phyloP scores from a whole-genome alignment of 2,797 vertebrate genomes.

The Mallotus villosus region DNA sequence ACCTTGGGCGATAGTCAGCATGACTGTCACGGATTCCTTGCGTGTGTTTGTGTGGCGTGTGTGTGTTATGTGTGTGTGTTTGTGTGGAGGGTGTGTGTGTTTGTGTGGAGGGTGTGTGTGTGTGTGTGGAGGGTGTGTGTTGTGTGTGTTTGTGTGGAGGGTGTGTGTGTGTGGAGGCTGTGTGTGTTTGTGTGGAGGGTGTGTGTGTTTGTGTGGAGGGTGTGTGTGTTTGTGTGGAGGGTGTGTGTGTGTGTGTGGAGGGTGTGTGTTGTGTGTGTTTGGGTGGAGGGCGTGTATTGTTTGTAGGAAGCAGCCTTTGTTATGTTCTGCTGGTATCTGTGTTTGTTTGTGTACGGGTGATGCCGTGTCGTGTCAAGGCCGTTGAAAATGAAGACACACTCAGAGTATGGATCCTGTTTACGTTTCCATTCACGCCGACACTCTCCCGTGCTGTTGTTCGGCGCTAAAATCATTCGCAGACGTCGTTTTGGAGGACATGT shows the following conservation, averaged over 20 bases:
- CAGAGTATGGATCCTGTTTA: slow-evolving; percentile 10
- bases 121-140: not conserved
- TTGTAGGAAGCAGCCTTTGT: slow-evolving; percentile 4
- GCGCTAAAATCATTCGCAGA: slow-evolving; percentile 28
- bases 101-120: not conserved
- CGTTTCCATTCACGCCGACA: slow-evolving; percentile 27
- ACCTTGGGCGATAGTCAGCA: slow-evolving; percentile 26
- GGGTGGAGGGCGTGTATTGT: slow-evolving; percentile 9
- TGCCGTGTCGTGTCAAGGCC: not conserved
- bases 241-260: slow-evolving; percentile 9
- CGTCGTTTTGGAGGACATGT: slow-evolving; percentile 48
- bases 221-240: not conserved
- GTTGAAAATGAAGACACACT: too few relatives aligned
- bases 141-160: too few relatives aligned
- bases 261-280: not conserved
- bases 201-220: not conserved
- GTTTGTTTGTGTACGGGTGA: not conserved
- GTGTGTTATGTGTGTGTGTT: slow-evolving; percentile 16
- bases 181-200: not conserved
- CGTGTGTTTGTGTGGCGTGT: not conserved
- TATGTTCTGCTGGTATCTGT: not conserved
- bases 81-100: not conserved
- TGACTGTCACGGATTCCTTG: slow-evolving; percentile 4
- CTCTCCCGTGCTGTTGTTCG: slow-evolving; percentile 29
- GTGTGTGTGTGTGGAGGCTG: slow-evolving; percentile 2